Base-by-base conservation (phyloP, 2,113 vertebrate genomes). In the Tyrannus savana region DNA sequence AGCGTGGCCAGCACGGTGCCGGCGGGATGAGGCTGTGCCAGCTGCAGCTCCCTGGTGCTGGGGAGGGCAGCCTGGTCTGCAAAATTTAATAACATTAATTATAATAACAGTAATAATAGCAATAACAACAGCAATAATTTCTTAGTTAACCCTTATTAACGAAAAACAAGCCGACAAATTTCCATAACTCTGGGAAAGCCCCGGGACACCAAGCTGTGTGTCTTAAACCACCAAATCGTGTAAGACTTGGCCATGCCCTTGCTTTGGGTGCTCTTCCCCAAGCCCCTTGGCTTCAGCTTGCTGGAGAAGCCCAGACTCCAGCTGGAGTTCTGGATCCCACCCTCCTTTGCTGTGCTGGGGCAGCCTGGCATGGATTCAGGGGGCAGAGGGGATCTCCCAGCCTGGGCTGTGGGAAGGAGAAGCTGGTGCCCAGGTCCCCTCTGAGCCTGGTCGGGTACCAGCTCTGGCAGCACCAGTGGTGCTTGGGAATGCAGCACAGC, bases 1-100 rank as follows among this genome's bases (percentile, higher is more conserved):
- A 9, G 6, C 5, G 3, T 0, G 19, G n/a, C 58, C 6, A 1
- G 62, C 19, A 27, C 3, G 0, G 55, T 52, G 79, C 19, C 1
- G 23, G 64, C 18, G 17, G 67, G 53, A 7, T 6, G 33, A 49
- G 67, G 74, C 55, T 50, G 42, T 5, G 58, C 63, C 10, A 16
- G 1, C 50, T 30, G 52, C 4, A 2, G 46, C n/a, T 87, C 39
- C 83, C 39, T 3, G 0, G 7, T 35, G 81, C 81, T 64, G 81
- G 58, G 52, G 44, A 37, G 73, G 46, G 63, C 84, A 86, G 76
- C 63, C 44, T 59, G 62, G 44, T 18, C 76, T 33, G 53, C 53
- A 59, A 33, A 19, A 64, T 50, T 75, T 84, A 84, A 68, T 47
- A 67, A 17, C 22, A 30, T 18, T 58, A 42, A 49, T 49, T 60